A percentile compares a stretch with the other conserved stretches of the same genome.
Evolutionary conservation across 2,888 invertebrate genomes (phyloP).

Genomic region (Chesias legatella): DNA sequence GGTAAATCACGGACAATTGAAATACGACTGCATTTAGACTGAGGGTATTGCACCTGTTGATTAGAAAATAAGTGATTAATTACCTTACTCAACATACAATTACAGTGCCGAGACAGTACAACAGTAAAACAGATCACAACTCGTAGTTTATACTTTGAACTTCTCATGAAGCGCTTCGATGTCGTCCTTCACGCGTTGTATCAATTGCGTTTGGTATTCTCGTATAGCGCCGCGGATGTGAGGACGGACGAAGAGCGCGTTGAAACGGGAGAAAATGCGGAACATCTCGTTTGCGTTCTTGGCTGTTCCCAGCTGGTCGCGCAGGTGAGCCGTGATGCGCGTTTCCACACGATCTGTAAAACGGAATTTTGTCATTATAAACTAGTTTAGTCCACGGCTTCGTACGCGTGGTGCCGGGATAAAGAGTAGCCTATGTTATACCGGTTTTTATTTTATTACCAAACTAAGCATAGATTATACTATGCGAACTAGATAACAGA

Average conservation of each 20-base stretch:
- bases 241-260: conserved; percentile 98
- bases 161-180: conserved; percentile 98
- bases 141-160: conserved; percentile 87
- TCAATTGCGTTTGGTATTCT: conserved; percentile 99
- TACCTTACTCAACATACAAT: neutral
- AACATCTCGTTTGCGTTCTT: conserved; percentile 99
- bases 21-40: conserved; percentile 95
- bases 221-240: conserved; percentile 99
- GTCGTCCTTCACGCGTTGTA: conserved; percentile 99
- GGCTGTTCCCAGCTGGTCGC: conserved; percentile 98
- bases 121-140: too few species aligned
- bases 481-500: too few species aligned
- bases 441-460: too few species aligned
- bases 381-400: too few species aligned
- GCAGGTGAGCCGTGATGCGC: conserved; percentile 96
- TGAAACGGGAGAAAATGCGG: conserved; percentile 98
- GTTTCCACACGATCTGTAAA: conserved; percentile 94
- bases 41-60: conserved; percentile 92
- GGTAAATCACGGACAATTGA: conserved; percentile 96
- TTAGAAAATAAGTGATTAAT: conserved; percentile 1
- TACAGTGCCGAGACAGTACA: too few species aligned
- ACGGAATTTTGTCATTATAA: neutral
- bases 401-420: too few species aligned
- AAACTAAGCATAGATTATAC: too few species aligned
- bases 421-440: too few species aligned